A percentile compares a stretch with the other conserved stretches of the same genome.
Conservation (phyloP, 2,113 vertebrate genomes). For the Herpailurus yagouaroundi region DNA sequence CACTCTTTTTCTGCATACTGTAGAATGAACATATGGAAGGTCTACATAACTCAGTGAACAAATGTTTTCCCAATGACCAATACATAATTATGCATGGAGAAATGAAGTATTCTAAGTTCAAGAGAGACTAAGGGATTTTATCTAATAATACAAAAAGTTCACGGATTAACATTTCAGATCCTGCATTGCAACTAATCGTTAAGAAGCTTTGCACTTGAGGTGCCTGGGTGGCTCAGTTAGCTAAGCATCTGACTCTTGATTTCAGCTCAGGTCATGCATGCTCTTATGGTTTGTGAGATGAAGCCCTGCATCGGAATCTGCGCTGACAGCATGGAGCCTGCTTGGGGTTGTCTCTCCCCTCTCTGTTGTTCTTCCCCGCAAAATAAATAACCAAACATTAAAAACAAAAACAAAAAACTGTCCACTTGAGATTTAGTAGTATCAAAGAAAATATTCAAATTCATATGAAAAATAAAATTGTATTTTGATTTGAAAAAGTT, state of each 20-base stretch:
- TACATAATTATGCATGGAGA: not conserved
- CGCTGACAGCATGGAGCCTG: too few species aligned
- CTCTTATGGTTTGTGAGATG: too few species aligned
- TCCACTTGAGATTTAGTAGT: not conserved
- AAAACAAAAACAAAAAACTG: not conserved
- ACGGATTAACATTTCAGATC: not conserved
- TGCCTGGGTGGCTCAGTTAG: too few species aligned
- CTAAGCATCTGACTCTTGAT: too few species aligned
- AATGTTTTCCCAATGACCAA: not conserved
- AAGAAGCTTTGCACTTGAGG: not conserved
- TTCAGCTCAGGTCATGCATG: too few species aligned
- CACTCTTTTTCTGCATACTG: not conserved
- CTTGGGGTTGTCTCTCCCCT: too few species aligned
- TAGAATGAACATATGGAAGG: not conserved
- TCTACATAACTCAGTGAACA: not conserved
- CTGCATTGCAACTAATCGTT: not conserved
- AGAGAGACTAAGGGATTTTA: not conserved
- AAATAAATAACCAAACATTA: too few species aligned
- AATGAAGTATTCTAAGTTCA: not conserved
- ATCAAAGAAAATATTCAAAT: not conserved
- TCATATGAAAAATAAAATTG: slow-evolving; percentile 17
- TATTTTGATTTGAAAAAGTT: slow-evolving; percentile 9
- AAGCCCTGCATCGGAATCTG: too few species aligned
- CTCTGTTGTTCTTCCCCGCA: too few species aligned
- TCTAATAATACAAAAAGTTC: not conserved